Conservation (phyloP, 2,797 vertebrate genomes). For the Enteromius radiatus region DNA sequence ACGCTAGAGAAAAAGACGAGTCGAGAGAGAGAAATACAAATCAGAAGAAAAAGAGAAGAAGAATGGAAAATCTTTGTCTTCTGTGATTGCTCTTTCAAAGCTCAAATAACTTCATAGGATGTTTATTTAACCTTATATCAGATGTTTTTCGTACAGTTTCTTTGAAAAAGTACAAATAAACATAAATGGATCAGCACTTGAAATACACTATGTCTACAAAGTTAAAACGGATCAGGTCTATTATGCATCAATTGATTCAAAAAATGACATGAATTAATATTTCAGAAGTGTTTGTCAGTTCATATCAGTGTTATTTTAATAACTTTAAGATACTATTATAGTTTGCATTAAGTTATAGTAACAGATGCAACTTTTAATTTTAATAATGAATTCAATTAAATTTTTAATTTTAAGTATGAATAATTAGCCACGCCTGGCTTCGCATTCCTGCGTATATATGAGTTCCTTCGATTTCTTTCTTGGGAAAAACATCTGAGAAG, state of each 20-base stretch:
- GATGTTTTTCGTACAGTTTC: neutral
- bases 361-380: neutral
- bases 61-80: neutral
- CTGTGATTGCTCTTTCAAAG: neutral
- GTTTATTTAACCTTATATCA: neutral
- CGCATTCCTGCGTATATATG: too few species aligned
- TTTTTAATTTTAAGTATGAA: too few species aligned
- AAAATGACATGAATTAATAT: too few species aligned
- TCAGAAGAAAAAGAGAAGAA: neutral
- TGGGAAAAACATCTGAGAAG: neutral
- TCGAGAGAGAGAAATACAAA: constrained; percentile 16
- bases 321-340: too few species aligned
- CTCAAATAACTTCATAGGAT: neutral
- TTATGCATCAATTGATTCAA: too few species aligned
- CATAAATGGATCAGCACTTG: neutral
- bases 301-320: too few species aligned
- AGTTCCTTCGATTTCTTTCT: neutral
- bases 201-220: neutral
- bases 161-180: neutral
- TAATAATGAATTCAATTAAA: too few species aligned
- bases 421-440: too few species aligned
- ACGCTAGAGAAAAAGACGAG: constrained; percentile 2
- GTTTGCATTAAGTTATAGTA: too few species aligned
- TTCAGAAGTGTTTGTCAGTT: neutral
- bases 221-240: neutral